Percentiles rank a stretch among this genome's conserved stretches.
Evolutionary conservation across 2,888 invertebrate genomes (phyloP).

Genomic region (Aspidapion aeneum): DNA sequence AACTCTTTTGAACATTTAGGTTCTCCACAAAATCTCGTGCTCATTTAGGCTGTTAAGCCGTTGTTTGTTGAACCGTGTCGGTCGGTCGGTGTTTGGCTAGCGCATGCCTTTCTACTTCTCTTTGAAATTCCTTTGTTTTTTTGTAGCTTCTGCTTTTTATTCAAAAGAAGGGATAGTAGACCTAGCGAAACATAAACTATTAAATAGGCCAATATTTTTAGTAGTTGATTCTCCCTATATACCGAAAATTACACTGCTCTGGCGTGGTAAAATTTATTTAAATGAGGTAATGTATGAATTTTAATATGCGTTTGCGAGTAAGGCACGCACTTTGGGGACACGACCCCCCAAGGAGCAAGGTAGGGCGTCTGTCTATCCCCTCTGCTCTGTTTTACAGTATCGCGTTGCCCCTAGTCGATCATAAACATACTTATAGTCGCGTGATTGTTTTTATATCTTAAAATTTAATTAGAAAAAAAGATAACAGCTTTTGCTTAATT

Average conservation of each 20-base stretch:
- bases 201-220: no score
- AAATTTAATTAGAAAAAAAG: background rate
- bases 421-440: background rate
- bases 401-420: background rate
- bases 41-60: no score
- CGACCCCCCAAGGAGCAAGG: background rate
- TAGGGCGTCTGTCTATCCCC: background rate
- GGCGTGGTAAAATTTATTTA: background rate
- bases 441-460: background rate
- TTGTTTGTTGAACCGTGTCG: no score
- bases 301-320: constrained; percentile 33
- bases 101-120: no score
- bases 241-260: background rate
- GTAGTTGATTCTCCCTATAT: background rate
- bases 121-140: no score
- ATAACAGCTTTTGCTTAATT: no score
- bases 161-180: no score
- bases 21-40: no score
- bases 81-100: no score
- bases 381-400: background rate
- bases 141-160: no score
- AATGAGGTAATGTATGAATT: constrained; percentile 25
- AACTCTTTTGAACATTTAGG: no score
- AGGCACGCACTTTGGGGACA: constrained; percentile 24
- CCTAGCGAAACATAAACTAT: no score